Evolutionary conservation across 1,140 invertebrate species (phyloP).

Genomic region (Lineus longissimus): DNA sequence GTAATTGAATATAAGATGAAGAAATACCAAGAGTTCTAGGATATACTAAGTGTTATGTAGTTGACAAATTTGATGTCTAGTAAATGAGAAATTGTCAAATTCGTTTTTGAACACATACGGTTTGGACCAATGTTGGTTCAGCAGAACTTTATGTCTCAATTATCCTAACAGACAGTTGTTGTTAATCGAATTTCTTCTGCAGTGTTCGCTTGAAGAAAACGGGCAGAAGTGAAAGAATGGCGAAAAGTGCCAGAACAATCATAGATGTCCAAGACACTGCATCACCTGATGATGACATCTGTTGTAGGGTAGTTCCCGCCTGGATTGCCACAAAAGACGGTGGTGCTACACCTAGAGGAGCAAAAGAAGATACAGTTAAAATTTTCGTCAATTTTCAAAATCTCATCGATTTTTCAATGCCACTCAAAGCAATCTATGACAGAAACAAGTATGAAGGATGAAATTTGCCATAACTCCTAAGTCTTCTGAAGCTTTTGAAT

Average conservation of each 20-base stretch:
- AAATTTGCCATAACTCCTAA: too few species aligned
- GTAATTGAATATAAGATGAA: too few species aligned
- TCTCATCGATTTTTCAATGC: neutral
- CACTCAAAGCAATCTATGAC: neutral
- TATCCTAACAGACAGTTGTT: too few species aligned
- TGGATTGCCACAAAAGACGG: constrained; percentile 97
- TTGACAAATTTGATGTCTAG: too few species aligned
- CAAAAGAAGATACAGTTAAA: constrained; percentile 24
- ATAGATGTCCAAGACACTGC: constrained; percentile 87
- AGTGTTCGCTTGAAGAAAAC: constrained; percentile 84
- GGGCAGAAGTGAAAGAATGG: constrained; percentile 80
- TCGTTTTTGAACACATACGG: too few species aligned
- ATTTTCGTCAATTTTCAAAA: constrained; percentile 6
- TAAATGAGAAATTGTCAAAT: too few species aligned
- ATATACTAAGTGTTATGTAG: too few species aligned
- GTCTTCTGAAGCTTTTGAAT: too few species aligned
- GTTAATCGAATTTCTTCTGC: constrained; percentile 44
- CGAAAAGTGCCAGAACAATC: constrained; percentile 70
- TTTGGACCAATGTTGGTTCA: too few species aligned
- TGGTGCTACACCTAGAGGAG: constrained; percentile 86
- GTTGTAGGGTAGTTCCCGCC: constrained; percentile 91
- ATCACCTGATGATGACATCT: constrained; percentile 83
- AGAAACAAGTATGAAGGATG: neutral
- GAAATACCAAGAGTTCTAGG: too few species aligned
- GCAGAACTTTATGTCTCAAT: too few species aligned